Conservation (phyloP, 2,113 vertebrate species). For the Tiliqua scincoides region DNA sequence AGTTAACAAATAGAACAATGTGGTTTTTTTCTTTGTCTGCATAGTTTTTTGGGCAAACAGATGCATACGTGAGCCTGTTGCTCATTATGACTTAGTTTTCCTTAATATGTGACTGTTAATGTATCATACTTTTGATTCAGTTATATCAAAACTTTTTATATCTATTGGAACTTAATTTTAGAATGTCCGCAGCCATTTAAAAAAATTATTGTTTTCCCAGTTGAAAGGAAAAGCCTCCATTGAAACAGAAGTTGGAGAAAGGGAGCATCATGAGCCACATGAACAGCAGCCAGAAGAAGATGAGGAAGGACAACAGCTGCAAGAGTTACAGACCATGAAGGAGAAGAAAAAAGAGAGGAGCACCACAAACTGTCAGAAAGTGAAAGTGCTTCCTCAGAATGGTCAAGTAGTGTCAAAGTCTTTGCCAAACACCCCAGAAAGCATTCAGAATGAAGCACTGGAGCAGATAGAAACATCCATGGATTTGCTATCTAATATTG, state of each 20-base stretch:
- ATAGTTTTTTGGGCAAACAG: neutral
- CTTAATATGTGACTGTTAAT: no score
- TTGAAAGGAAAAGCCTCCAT: constrained; percentile 93
- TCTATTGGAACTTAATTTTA: neutral
- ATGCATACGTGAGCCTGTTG: neutral
- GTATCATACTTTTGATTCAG: neutral
- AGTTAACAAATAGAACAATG: neutral
- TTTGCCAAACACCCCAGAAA: constrained; percentile 77
- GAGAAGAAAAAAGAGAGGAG: constrained; percentile 95
- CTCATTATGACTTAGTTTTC: neutral
- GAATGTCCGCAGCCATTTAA: neutral
- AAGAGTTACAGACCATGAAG: constrained; percentile 86
- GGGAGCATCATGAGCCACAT: constrained; percentile 83
- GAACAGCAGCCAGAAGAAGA: constrained; percentile 80
- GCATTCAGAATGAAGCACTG: constrained; percentile 84
- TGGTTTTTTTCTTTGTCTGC: neutral
- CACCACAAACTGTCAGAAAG: constrained; percentile 79
- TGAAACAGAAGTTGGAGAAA: constrained; percentile 88
- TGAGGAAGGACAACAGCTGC: constrained; percentile 86
- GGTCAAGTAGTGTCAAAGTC: constrained; percentile 82
- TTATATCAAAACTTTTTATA: neutral
- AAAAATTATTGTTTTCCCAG: constrained; percentile 64
- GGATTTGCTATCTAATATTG: constrained; percentile 68
- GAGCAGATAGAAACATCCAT: constrained; percentile 80
- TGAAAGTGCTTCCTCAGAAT: constrained; percentile 71